These are phyloP conservation scores for Lipotes vexillifer DNA, from an alignment of 2,113 vertebrate species.

Conservation along the genomic window DNA sequence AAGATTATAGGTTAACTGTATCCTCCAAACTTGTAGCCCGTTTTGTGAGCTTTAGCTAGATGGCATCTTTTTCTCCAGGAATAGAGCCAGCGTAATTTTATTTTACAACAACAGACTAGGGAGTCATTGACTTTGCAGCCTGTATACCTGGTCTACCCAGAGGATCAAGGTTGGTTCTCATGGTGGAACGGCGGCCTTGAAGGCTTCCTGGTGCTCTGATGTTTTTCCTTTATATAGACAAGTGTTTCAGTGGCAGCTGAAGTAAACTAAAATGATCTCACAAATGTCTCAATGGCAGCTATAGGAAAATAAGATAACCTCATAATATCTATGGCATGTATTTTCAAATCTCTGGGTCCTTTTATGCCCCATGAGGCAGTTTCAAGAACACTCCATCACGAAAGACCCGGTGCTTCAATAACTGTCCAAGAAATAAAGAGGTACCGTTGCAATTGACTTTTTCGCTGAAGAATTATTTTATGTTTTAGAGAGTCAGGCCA, in stretches of 20 bases:
- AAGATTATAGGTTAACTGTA: not conserved
- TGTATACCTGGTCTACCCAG: not conserved
- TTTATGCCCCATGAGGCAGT: not conserved
- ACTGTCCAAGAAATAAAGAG: constrained; percentile 14
- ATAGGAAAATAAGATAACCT: not conserved
- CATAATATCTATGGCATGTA: not conserved
- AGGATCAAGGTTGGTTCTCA: not conserved
- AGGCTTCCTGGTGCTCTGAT: not conserved
- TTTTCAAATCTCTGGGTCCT: constrained; percentile 32
- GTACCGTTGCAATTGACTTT: not conserved
- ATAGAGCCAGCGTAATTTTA: not conserved
- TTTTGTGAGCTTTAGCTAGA: not conserved
- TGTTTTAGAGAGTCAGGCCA: not conserved
- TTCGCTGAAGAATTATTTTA: not conserved
- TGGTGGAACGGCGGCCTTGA: not conserved
- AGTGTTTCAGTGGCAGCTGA: not conserved
- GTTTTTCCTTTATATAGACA: not conserved
- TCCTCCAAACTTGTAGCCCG: not conserved
- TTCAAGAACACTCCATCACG: not conserved
- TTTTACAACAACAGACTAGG: not conserved
- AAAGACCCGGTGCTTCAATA: not conserved
- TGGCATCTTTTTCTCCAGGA: not conserved
- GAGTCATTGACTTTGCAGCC: not conserved
- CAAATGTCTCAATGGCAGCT: not conserved
- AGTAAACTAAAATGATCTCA: not conserved